Percentiles rank a stretch among this genome's conserved stretches.
Evolutionary conservation across 2,113 vertebrate genomes (phyloP).

Genomic region (Corynorhinus townsendii): DNA sequence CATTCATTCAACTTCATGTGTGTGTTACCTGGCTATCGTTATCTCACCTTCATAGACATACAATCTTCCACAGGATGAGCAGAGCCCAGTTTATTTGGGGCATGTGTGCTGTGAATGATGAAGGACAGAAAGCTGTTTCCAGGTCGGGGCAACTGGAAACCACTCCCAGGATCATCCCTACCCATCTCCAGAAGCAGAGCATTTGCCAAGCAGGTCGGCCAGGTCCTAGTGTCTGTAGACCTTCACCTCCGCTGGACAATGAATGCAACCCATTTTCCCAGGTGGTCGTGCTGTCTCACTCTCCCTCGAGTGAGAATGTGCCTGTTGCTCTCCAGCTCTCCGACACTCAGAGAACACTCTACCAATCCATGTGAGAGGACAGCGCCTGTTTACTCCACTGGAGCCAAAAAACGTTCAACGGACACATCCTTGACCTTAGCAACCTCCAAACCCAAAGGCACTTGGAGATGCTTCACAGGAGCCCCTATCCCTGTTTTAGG

Average conservation of each 20-base stretch:
- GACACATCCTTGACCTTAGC: not conserved
- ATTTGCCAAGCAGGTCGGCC: rapidly evolving
- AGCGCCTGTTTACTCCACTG: not conserved
- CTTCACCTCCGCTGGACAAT: not conserved
- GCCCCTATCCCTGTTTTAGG: not conserved
- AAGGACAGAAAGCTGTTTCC: not conserved
- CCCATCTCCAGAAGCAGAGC: not conserved
- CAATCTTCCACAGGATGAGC: too few species aligned
- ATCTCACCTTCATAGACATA: not conserved
- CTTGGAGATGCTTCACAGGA: not conserved
- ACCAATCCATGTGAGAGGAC: not conserved
- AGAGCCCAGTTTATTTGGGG: not conserved
- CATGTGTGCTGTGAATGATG: not conserved
- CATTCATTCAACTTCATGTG: not conserved
- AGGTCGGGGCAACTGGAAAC: not conserved
- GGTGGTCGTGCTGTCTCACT: not conserved
- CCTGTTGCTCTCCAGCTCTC: not conserved
- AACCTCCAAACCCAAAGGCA: not conserved
- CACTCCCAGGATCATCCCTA: too few species aligned
- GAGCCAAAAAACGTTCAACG: not conserved
- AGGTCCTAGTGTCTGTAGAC: rapidly evolving
- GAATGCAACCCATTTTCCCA: not conserved
- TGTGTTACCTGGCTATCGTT: not conserved
- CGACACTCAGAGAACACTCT: not conserved
- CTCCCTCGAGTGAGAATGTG: not conserved